Base-by-base conservation (phyloP, 1,140 invertebrate species). In the Lepidurus packardi region DNA sequence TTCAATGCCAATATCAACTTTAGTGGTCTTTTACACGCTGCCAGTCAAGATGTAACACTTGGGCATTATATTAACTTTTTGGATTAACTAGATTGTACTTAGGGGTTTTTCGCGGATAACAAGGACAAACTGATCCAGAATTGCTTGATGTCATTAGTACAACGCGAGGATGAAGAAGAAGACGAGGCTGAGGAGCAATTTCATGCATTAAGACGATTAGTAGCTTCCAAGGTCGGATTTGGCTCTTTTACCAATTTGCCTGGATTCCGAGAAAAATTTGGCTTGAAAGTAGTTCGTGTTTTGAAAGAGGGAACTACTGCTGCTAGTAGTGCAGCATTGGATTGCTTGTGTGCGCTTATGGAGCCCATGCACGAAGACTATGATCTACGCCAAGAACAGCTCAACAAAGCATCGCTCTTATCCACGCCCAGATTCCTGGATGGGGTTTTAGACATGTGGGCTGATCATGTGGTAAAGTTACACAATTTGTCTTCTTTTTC, bases 1-100 rank as follows among this genome's bases (percentile, higher is more conserved):
- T 99, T 99, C 84, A 99, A 99, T 87, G 93, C 94, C 73, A 99
- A 99, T 85, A 90, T 99, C 82, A 94, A 97, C 6, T 99, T 99
- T 85, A 98, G 94, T 86, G 98, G 98, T 43, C 90, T 99, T 44
- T 90, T 96, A 79, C 97, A 99, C 87, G 95, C 96, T 82, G 91
- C 97, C 73, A 96, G 94, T 47, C 95, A 96, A 88, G 97, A 99
- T 86, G 95, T 97, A 89, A 90, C 91, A 34, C 34, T 34, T 87
- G 77, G 53, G 45, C 45, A 5, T 24, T 0, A 5, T 11, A 25
- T 42, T 7, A 47, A 21, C 53, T 10, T 21, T 78, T 44, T 73
- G 76, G 41, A 74, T 73, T 80, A 80, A 80, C 78, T 79, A 84
- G 82, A 85, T 82, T 82, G 86, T 84, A 85, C 88, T 75, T 84